A percentile compares a stretch with the other conserved stretches of the same genome.
Evolutionary conservation across 2,888 invertebrate genomes (phyloP).

Genomic region (Argyresthia albistria): DNA sequence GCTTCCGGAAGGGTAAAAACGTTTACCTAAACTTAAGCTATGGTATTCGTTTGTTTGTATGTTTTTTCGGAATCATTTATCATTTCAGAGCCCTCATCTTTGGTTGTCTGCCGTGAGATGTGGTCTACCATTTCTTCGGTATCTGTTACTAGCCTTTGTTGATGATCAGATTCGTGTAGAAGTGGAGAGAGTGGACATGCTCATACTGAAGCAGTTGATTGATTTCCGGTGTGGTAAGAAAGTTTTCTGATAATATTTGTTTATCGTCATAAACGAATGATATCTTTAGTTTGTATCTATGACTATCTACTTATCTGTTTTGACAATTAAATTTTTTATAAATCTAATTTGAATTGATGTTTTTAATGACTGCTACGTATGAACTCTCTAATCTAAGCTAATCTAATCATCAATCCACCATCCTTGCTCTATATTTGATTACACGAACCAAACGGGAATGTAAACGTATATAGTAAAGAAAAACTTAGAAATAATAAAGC

Average conservation of each 20-base stretch:
- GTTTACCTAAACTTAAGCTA: background rate
- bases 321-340: no score
- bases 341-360: no score
- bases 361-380: no score
- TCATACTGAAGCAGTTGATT: constrained; percentile 39
- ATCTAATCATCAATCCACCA: no score
- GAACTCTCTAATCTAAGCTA: no score
- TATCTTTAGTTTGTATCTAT: no score
- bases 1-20: constrained; percentile 24
- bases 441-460: background rate
- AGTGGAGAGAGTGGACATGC: constrained; percentile 30
- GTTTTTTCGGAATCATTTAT: no score
- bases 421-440: no score
- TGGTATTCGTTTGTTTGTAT: no score
- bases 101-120: constrained; percentile 27
- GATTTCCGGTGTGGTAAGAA: constrained; percentile 37
- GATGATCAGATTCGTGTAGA: constrained; percentile 32
- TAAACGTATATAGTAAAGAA: background rate
- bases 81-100: constrained; percentile 18
- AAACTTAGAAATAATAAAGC: no score
- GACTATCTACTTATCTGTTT: no score
- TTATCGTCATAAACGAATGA: constrained; percentile 7
- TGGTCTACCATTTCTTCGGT: constrained; percentile 31
- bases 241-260: no score
- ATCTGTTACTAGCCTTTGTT: constrained; percentile 27